A percentile compares a stretch with the other conserved stretches of the same genome.
Conservation (phyloP, 1,140 invertebrate genomes). For the Gonatopus flavifemur region DNA sequence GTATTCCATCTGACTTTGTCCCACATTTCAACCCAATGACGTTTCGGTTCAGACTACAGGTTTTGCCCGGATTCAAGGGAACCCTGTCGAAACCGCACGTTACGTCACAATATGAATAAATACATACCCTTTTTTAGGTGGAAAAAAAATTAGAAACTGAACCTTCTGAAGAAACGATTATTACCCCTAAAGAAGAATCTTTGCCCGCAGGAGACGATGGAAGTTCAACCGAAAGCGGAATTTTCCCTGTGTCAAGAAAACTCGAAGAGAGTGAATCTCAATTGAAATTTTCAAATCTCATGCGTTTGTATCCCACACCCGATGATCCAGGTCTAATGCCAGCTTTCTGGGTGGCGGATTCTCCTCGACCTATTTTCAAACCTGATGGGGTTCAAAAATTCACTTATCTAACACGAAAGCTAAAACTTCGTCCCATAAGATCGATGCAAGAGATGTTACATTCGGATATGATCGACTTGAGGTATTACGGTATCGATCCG, state of each 20-base stretch:
- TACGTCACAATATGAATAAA: too few species aligned
- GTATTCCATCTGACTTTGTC: too few species aligned
- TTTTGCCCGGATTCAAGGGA: too few species aligned
- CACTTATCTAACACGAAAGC: conserved; percentile 21
- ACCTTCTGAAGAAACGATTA: conserved; percentile 23
- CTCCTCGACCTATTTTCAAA: conserved; percentile 19
- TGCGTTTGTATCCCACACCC: conserved; percentile 23
- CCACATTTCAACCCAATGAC: too few species aligned
- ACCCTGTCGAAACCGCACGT: too few species aligned
- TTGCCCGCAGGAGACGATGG: background rate
- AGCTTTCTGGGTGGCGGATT: conserved; percentile 35
- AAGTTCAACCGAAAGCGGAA: conserved; percentile 17
- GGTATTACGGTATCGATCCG: conserved; percentile 53
- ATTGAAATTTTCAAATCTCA: conserved; percentile 23
- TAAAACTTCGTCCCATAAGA: conserved; percentile 32
- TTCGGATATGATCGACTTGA: conserved; percentile 38
- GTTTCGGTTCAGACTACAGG: too few species aligned
- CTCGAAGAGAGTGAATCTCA: conserved; percentile 35
- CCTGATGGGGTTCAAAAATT: conserved; percentile 40
- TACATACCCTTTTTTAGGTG: too few species aligned
- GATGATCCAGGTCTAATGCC: conserved; percentile 33
- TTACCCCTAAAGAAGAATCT: conserved; percentile 24
- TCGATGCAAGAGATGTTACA: conserved; percentile 33
- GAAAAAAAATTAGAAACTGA: conserved; percentile 6
- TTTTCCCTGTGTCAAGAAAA: conserved; percentile 23